Base-by-base conservation (phyloP, 2,888 invertebrate genomes). In the Polymixis flavicincta region DNA sequence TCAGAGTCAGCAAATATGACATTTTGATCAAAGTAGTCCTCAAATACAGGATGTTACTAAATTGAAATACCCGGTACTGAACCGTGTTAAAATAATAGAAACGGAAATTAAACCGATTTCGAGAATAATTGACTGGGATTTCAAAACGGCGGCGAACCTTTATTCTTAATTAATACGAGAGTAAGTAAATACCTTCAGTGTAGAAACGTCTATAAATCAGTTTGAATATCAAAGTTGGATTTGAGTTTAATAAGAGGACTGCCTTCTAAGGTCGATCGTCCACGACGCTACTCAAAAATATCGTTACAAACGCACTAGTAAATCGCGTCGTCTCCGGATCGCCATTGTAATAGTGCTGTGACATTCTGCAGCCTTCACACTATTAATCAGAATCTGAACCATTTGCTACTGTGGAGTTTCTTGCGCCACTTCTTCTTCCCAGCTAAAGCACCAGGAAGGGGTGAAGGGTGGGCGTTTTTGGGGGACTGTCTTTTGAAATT, bases 71-170 rank as follows among this genome's bases (percentile, higher is more conserved):
- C 3, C 19, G 17, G 17, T 70, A 45, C 32, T 63, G 59, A 52
- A 71, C 14, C 42, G 50, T 71, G 52, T 63, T 42, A 45, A 80
- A 81, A 80, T 80, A 76, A 80, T 81, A 68, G 25, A 68, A 76
- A 71, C 82, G 80, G 82, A 80, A 81, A 80, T 81, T 80, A 76
- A 81, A 81, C 42, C 71, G 17, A 80, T 80, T 67, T 55, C 57
- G 32, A 71, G 55, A 64, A 71, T 71, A 81, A 82, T 76, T 76
- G 59, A 82, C 83, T 59, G 14, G 22, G 42, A 28, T 25, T 64
- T 67, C 32, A 71, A 63, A 78, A 64, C 8, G 61, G 28, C 42
- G n/a, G 59, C 19, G 5, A 65, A 80, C 64, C 59, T 52, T 60
- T 75, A 80, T 65, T 75, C 42, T 55, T 80, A 81, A 80, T 80